These are phyloP conservation scores for Glossosoma conforme DNA, from an alignment of 1,140 invertebrate species.

Conservation along the genomic window DNA sequence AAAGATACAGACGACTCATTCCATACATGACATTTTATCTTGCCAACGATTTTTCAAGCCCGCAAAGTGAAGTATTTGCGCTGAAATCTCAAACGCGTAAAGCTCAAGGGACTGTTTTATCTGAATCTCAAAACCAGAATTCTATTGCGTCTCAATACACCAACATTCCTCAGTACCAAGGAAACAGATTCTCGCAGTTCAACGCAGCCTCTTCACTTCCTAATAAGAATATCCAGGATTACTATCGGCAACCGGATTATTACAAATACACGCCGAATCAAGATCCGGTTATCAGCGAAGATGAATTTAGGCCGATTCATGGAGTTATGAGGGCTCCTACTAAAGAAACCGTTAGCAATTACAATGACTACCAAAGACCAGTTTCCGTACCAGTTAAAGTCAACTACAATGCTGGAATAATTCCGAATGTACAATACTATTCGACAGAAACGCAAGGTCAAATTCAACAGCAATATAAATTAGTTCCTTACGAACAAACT, in stretches of 20 bases:
- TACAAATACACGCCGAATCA: constrained; percentile 16
- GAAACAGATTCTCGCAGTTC: constrained; percentile 45
- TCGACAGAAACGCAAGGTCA: constrained; percentile 32
- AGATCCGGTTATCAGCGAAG: not conserved
- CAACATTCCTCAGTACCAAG: constrained; percentile 46
- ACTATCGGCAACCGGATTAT: constrained; percentile 10
- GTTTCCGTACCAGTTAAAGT: constrained; percentile 24
- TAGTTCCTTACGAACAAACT: constrained; percentile 48
- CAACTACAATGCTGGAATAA: constrained; percentile 35
- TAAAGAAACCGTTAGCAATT: constrained; percentile 10
- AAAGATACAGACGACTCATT: constrained; percentile 68
- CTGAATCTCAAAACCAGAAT: constrained; percentile 37
- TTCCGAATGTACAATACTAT: constrained; percentile 39
- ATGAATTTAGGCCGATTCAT: constrained; percentile 11
- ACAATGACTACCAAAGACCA: constrained; percentile 16
- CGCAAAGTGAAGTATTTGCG: constrained; percentile 35
- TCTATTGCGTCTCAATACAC: constrained; percentile 36
- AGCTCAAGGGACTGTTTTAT: constrained; percentile 36
- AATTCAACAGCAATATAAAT: constrained; percentile 40
- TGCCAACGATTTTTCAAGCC: constrained; percentile 53
- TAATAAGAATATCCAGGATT: constrained; percentile 38
- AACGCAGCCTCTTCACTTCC: constrained; percentile 48
- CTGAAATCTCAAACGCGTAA: constrained; percentile 42
- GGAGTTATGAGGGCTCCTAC: constrained; percentile 21
- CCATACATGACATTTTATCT: constrained; percentile 78